These are phyloP conservation scores for Ispidina picta DNA, from an alignment of 2,797 vertebrate genomes.

Conservation along the genomic window DNA sequence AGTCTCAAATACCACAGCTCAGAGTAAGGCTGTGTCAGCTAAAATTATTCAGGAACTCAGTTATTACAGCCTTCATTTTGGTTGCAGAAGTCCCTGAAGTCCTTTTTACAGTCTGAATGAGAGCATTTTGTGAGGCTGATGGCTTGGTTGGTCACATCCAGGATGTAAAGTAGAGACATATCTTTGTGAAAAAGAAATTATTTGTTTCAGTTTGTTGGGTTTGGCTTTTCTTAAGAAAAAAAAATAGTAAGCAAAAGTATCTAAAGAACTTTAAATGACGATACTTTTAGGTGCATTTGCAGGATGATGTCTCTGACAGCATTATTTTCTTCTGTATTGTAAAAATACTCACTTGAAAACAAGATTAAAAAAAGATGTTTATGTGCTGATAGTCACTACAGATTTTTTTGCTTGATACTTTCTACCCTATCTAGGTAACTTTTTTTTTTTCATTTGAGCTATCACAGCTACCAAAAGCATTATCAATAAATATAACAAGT, in stretches of 20 bases:
- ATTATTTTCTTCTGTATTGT: background rate
- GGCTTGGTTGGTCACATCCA: background rate
- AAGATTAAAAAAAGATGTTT: background rate
- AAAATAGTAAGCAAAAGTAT: background rate
- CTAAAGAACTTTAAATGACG: background rate
- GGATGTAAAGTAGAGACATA: background rate
- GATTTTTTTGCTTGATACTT: background rate
- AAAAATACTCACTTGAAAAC: background rate
- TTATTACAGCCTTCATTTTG: background rate
- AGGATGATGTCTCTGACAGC: background rate
- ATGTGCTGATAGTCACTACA: background rate
- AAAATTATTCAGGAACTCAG: background rate
- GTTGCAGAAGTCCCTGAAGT: background rate
- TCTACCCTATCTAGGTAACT: background rate
- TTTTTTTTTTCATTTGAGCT: background rate
- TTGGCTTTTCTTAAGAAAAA: background rate
- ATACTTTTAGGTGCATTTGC: background rate
- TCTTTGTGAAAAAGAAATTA: background rate
- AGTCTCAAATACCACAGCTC: background rate
- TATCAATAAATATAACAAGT: background rate
- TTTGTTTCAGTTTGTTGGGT: background rate
- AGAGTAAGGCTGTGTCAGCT: background rate
- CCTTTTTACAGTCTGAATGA: background rate
- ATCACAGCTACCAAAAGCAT: background rate
- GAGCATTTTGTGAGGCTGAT: background rate